phyloP scores from a whole-genome alignment of 2,113 vertebrate species.

The Puffinus mauretanicus region DNA sequence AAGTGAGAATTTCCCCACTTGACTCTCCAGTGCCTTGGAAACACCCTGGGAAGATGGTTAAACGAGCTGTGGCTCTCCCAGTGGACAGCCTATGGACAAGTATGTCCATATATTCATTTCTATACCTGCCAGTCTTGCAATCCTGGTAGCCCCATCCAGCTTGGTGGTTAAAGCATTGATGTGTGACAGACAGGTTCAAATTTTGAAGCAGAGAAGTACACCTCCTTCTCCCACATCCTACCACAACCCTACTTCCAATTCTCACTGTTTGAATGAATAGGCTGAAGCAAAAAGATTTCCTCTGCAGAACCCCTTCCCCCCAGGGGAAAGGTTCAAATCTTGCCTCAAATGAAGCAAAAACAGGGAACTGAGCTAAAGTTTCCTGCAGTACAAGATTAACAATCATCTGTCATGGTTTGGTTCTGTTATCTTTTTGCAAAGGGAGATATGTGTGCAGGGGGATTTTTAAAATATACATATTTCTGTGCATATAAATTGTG shows the following conservation, averaged over 20 bases:
- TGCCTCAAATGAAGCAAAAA: constrained; percentile 30
- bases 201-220: not conserved
- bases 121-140: not conserved
- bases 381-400: constrained; percentile 41
- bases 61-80: not conserved
- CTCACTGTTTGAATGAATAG: constrained; percentile 17
- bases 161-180: not conserved
- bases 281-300: not conserved
- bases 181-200: not conserved
- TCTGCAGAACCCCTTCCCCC: not conserved
- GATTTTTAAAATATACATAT: constrained; percentile 8
- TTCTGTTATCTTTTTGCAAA: constrained; percentile 15
- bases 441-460: not conserved
- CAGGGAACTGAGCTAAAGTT: not conserved
- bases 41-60: not conserved
- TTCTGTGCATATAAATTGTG: not conserved
- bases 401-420: constrained; percentile 30
- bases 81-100: not conserved
- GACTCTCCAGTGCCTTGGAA: not conserved
- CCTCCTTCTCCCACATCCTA: not conserved
- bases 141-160: not conserved
- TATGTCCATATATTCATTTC: not conserved
- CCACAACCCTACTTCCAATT: not conserved
- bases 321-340: not conserved
- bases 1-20: not conserved